These are phyloP conservation scores for Caretta caretta DNA, from an alignment of 2,113 vertebrate genomes.

Conservation along the genomic window DNA sequence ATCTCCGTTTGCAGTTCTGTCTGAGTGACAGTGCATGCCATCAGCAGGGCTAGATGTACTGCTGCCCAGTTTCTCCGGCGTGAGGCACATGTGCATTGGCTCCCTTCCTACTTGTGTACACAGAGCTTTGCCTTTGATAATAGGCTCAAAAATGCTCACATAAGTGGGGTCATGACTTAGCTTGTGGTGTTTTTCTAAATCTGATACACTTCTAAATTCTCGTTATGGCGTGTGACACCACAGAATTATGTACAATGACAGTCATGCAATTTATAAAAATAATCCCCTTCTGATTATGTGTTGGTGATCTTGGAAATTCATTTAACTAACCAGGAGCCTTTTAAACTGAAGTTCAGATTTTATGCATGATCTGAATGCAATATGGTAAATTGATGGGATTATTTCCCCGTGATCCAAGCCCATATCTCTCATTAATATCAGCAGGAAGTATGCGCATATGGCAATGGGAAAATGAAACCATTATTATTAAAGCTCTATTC, in stretches of 20 bases:
- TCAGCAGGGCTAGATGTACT: background rate
- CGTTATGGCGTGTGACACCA: background rate
- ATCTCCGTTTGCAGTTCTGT: background rate
- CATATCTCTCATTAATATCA: conserved; percentile 12
- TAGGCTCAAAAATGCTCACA: background rate
- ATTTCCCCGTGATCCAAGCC: conserved; percentile 22
- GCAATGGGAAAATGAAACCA: background rate
- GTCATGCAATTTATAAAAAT: background rate
- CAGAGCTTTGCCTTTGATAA: background rate
- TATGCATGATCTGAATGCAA: background rate
- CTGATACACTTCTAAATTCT: background rate
- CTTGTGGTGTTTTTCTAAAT: background rate
- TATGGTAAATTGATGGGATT: background rate
- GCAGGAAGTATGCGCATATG: conserved; percentile 11
- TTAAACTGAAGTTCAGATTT: background rate
- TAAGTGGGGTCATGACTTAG: background rate
- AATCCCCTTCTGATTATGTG: background rate
- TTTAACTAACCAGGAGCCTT: conserved; percentile 22
- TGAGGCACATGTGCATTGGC: background rate
- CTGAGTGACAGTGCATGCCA: background rate
- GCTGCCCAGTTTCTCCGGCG: background rate
- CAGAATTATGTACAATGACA: background rate
- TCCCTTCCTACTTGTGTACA: background rate
- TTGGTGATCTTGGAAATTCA: background rate
- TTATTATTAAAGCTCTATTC: background rate